Percentiles rank a stretch among this genome's conserved stretches.
Evolutionary conservation across 1,140 invertebrate genomes (phyloP).

Genomic region (Triops longicaudatus): DNA sequence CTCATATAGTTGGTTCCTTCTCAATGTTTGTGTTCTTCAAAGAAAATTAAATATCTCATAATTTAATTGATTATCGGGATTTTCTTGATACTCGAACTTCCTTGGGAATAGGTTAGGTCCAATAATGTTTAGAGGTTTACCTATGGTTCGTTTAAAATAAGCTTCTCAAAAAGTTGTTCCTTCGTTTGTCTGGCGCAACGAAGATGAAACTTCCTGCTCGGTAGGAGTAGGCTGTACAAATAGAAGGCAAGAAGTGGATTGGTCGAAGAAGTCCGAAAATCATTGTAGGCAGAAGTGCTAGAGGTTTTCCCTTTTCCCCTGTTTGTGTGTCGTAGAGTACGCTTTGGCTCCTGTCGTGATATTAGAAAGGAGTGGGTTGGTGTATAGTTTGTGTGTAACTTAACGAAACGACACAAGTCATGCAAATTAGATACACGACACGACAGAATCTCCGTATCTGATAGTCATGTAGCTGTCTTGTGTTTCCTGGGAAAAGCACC

Average conservation of each 20-base stretch:
- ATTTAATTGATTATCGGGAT: too few species aligned
- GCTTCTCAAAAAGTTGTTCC: neutral
- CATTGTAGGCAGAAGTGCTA: neutral
- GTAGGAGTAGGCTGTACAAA: neutral
- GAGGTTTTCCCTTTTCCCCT: neutral
- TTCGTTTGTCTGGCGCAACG: neutral
- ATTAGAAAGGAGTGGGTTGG: neutral
- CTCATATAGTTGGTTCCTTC: too few species aligned
- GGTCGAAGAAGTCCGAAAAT: neutral
- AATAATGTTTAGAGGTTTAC: too few species aligned
- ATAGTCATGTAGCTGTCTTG: conserved; percentile 1
- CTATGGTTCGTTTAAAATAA: too few species aligned
- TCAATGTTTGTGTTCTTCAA: too few species aligned
- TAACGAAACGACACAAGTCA: conserved; percentile 12
- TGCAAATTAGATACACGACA: conserved; percentile 12
- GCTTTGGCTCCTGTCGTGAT: conserved; percentile 9
- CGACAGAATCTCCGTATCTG: neutral
- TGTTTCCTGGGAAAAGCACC: neutral
- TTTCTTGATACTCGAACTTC: too few species aligned
- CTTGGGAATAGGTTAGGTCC: too few species aligned
- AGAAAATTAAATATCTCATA: too few species aligned
- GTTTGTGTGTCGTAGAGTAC: neutral
- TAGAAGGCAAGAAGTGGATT: neutral
- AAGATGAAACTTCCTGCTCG: neutral
- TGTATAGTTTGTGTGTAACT: conserved; percentile 2